Evolutionary conservation across 2,113 vertebrate species (phyloP).

Genomic region (Danionella cerebrum): DNA sequence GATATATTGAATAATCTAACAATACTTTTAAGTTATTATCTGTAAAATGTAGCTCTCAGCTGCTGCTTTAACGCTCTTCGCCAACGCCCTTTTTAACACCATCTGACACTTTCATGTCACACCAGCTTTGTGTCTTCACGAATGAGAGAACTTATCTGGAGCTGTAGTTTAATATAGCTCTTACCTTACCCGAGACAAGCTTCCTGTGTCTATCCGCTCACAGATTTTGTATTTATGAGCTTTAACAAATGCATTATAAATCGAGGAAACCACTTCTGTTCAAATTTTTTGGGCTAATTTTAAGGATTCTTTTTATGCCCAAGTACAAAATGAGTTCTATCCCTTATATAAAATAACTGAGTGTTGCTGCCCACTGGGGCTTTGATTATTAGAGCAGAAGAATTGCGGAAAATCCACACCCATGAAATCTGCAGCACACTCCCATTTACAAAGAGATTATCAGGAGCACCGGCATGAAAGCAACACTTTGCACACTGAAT

Average conservation of each 20-base stretch:
- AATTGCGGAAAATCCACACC: conserved; percentile 43
- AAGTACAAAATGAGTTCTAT: conserved; percentile 38
- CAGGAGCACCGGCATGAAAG: not conserved
- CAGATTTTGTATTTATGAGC: not conserved
- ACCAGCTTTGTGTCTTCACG: not conserved
- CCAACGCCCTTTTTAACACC: not conserved
- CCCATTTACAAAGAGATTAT: not conserved
- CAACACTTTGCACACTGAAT: too few species aligned
- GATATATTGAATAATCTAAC: not conserved
- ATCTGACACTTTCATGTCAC: not conserved
- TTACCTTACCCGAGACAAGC: not conserved
- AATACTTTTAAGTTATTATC: too few species aligned
- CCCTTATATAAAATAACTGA: conserved; percentile 41
- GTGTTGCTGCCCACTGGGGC: conserved; percentile 39
- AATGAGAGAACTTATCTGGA: not conserved
- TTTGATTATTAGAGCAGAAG: conserved; percentile 70
- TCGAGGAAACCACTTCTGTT: not conserved
- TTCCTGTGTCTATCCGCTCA: not conserved
- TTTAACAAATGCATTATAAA: not conserved
- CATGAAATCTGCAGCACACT: not conserved
- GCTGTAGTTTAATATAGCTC: not conserved
- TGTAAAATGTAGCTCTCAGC: too few species aligned
- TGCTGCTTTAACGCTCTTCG: not conserved
- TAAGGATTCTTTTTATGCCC: conserved; percentile 1
- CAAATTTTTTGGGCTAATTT: not conserved